A percentile compares a stretch with the other conserved stretches of the same genome.
Evolutionary conservation across 2,113 vertebrate species (phyloP).

Genomic region (Myotis davidii): DNA sequence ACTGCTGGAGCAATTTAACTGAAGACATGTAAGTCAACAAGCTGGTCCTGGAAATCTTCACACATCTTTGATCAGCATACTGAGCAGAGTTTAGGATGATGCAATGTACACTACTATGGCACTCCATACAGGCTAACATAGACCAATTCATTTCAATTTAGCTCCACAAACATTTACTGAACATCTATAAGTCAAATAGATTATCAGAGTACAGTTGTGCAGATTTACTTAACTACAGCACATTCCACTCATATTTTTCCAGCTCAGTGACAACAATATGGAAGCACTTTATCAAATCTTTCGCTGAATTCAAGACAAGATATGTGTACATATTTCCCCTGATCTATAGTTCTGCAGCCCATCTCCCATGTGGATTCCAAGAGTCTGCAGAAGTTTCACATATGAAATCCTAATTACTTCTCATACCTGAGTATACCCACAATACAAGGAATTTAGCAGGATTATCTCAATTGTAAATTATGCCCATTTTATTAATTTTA

Average conservation of each 20-base stretch:
- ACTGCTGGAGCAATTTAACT: not conserved
- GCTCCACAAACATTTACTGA: slow-evolving; percentile 24
- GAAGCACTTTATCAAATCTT: slow-evolving; percentile 44
- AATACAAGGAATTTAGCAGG: not conserved
- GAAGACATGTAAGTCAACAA: not conserved
- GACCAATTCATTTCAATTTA: not conserved
- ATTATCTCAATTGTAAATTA: not conserved
- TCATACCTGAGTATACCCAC: not conserved
- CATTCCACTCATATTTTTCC: slow-evolving; percentile 54
- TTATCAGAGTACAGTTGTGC: not conserved
- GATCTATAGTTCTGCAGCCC: not conserved
- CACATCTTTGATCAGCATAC: not conserved
- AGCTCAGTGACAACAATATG: slow-evolving; percentile 30
- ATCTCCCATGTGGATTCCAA: slow-evolving; percentile 26
- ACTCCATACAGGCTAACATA: not conserved
- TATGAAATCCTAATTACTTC: slow-evolving; percentile 36
- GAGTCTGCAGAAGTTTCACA: slow-evolving; percentile 23
- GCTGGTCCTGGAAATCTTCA: not conserved
- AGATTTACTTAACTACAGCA: slow-evolving; percentile 17
- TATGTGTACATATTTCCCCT: not conserved
- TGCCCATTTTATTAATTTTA: slow-evolving; percentile 9
- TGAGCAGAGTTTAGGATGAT: not conserved
- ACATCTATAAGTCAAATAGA: not conserved
- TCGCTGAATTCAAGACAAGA: slow-evolving; percentile 45
- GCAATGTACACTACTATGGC: not conserved